These are phyloP conservation scores for Ptychochromis oligacanthus DNA, from an alignment of 2,113 vertebrate species.

Conservation along the genomic window DNA sequence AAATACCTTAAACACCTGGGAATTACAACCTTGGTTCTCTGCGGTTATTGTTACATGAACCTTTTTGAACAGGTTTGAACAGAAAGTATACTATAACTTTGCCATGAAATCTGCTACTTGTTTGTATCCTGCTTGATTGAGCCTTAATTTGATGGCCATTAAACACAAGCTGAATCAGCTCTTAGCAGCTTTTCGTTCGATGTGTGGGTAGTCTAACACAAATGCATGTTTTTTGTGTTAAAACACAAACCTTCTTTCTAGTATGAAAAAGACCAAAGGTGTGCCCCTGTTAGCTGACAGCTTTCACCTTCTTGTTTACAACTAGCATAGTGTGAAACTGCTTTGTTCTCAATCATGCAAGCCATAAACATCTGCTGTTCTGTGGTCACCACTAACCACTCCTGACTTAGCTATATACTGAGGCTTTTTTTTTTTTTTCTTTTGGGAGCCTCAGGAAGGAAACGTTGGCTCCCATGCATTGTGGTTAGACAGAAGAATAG, in stretches of 20 bases:
- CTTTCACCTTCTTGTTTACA: neutral
- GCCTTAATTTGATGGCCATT: neutral
- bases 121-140: neutral
- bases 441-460: neutral
- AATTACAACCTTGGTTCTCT: neutral
- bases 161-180: neutral
- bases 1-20: neutral
- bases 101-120: neutral
- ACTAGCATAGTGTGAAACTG: neutral
- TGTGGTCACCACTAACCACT: neutral
- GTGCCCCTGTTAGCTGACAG: neutral
- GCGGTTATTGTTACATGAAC: neutral
- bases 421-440: neutral
- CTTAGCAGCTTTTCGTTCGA: neutral
- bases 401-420: neutral
- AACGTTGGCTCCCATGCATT: neutral
- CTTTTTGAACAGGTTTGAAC: too few species aligned
- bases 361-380: neutral
- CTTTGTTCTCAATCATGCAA: neutral
- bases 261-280: neutral
- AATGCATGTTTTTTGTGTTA: neutral
- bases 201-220: neutral
- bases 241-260: neutral
- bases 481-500: neutral
- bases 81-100: neutral